A percentile compares a stretch with the other conserved stretches of the same genome.
phyloP scores from a whole-genome alignment of 2,797 vertebrate species.

The Agapornis canus region DNA sequence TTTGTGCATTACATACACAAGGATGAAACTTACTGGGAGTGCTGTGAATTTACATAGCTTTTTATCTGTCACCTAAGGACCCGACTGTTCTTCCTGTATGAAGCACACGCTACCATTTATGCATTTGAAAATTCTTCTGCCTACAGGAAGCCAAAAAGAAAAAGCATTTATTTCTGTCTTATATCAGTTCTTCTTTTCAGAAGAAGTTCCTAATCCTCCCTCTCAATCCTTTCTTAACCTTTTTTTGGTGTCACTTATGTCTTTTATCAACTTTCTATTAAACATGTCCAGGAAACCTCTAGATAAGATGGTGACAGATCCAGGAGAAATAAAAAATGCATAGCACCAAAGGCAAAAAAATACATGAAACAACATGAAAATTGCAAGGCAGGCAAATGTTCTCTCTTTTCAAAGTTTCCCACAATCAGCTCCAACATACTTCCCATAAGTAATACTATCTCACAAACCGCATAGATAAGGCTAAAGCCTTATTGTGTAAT shows the following conservation, averaged over 20 bases:
- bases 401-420: background rate
- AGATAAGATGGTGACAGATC: conserved; percentile 8
- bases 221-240: background rate
- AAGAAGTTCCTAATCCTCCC: background rate
- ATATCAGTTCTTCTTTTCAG: background rate
- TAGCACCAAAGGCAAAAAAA: background rate
- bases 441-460: background rate
- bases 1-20: background rate
- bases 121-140: background rate
- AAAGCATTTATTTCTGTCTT: background rate
- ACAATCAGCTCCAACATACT: background rate
- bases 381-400: background rate
- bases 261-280: background rate
- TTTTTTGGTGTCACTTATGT: background rate
- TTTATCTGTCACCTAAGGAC: background rate
- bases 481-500: conserved; percentile 11
- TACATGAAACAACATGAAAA: conserved; percentile 2
- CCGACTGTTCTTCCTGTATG: background rate
- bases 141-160: background rate
- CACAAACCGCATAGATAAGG: background rate
- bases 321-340: conserved; percentile 22
- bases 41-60: background rate
- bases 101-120: background rate
- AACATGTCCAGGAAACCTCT: conserved; percentile 15
- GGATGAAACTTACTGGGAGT: background rate